Evolutionary conservation across 2,888 invertebrate species (phyloP).

Genomic region (Tribolium freemani): DNA sequence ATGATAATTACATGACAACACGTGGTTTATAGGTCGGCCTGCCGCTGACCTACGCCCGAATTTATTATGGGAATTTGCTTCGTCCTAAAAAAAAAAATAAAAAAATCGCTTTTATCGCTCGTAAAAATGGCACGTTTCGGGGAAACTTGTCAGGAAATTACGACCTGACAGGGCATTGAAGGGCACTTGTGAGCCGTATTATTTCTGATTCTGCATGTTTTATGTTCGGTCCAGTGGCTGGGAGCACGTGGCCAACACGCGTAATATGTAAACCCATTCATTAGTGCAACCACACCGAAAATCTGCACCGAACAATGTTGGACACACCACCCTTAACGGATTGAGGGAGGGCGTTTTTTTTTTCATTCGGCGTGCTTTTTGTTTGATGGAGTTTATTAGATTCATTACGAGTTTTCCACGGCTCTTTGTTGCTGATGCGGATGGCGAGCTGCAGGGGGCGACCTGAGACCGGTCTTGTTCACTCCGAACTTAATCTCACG

Average conservation of each 20-base stretch:
- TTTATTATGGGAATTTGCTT: conserved; percentile 53
- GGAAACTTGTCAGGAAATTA: not conserved
- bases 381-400: conserved; percentile 41
- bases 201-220: conserved; percentile 65
- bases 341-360: conserved; percentile 13
- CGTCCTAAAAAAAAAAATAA: not conserved
- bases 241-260: conserved; percentile 66
- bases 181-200: conserved; percentile 66
- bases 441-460: not conserved
- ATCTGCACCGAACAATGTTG: conserved; percentile 54
- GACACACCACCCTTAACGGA: conserved; percentile 33
- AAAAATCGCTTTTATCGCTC: not conserved
- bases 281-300: conserved; percentile 69
- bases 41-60: conserved; percentile 49
- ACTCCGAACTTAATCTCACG: not conserved
- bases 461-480: not conserved
- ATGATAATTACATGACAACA: conserved; percentile 68
- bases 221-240: conserved; percentile 63
- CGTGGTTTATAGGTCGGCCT: conserved; percentile 63
- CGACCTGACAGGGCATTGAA: conserved; percentile 50
- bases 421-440: conserved; percentile 15
- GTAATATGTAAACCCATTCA: conserved; percentile 69
- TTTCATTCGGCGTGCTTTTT: conserved; percentile 5
- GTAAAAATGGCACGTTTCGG: not conserved
- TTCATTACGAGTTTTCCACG: conserved; percentile 37